A percentile compares a stretch with the other conserved stretches of the same genome.
Conservation (phyloP, 2,888 invertebrate species). For the Himalopsyche kuldschensis region DNA sequence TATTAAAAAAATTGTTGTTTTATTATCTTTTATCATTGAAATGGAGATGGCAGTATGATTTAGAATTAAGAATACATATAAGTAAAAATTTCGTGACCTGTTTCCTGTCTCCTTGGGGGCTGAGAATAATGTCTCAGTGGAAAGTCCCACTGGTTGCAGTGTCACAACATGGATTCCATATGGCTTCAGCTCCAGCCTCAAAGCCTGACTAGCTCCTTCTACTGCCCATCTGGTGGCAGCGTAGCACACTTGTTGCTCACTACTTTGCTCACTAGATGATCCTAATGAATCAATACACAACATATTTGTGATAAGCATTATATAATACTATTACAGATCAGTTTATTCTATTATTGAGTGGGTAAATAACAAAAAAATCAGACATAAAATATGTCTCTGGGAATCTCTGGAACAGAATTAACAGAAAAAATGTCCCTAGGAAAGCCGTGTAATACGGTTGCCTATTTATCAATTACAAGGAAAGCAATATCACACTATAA, state of each 20-base stretch:
- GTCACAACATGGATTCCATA: constrained; percentile 74
- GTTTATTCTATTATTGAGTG: too few relatives aligned
- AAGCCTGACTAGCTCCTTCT: constrained; percentile 76
- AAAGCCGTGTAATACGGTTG: too few relatives aligned
- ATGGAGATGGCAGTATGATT: not conserved
- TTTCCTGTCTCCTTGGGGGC: constrained; percentile 53
- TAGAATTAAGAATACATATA: not conserved
- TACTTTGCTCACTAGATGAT: constrained; percentile 45
- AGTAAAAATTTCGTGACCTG: constrained; percentile 20
- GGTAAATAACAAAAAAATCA: too few relatives aligned
- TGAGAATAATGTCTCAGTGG: constrained; percentile 67
- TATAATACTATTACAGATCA: not conserved
- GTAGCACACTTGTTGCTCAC: constrained; percentile 51
- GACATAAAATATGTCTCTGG: too few relatives aligned
- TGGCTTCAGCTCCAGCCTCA: constrained; percentile 69
- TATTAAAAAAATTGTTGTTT: not conserved
- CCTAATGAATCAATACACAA: constrained; percentile 13
- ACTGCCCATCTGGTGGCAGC: constrained; percentile 73
- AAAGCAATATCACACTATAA: too few relatives aligned
- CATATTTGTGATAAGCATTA: too few relatives aligned
- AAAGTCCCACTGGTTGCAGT: constrained; percentile 70
- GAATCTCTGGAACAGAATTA: too few relatives aligned
- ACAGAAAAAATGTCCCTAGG: too few relatives aligned
- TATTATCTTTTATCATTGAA: not conserved
- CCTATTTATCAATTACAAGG: too few relatives aligned